Base-by-base conservation (phyloP, 2,888 invertebrate species). In the Monochamus alternatus region DNA sequence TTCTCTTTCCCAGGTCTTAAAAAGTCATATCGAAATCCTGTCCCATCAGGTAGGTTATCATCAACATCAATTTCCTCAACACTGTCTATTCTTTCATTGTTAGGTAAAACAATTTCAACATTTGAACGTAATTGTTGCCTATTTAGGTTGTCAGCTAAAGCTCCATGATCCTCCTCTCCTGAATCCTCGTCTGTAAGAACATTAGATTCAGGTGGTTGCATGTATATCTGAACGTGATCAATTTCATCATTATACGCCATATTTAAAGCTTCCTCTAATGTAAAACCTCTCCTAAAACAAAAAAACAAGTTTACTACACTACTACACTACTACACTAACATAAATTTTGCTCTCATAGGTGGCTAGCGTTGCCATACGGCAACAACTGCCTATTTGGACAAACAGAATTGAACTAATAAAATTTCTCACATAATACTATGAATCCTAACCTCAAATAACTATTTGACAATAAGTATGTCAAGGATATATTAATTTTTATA, bases 121-220 rank as follows among this genome's bases (percentile, higher is more conserved):
- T 5, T 38, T n/a, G 63, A 12, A 32, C 8, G 22, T 58, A 73
- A 60, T 60, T 66, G 73, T 47, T 38, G 31, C 14, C 69, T 38
- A 47, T 52, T 74, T 12, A 74, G 44, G 38, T 69, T 69, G 14
- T 69, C 69, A 9, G 32, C 63, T 62, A 74, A 74, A 47, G 51
- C 74, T 52, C 74, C 74, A 51, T 68, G 62, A 47, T 74, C 74
- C 63, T 74, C 69, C 55, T 63, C 69, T 47, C 63, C 74, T 52
- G 66, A 73, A 66, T 73, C 73, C 38, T 66, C 73, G 58, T 73
- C 73, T 38, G 73, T 73, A 3, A 68, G 60, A 51, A 68, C 58
- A 44, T 72, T 72, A 38, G 43, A n/a, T 8, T 72, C 69, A 22
- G 69, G 59, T 43, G 68, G 68, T n/a, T 68, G 58, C 14, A 58